Evolutionary conservation across 64 coral and sea anemone genomes (phyloP), one percentile per base, ranked within the genome.

Genomic region (Actinia tenebrosa): DNA sequence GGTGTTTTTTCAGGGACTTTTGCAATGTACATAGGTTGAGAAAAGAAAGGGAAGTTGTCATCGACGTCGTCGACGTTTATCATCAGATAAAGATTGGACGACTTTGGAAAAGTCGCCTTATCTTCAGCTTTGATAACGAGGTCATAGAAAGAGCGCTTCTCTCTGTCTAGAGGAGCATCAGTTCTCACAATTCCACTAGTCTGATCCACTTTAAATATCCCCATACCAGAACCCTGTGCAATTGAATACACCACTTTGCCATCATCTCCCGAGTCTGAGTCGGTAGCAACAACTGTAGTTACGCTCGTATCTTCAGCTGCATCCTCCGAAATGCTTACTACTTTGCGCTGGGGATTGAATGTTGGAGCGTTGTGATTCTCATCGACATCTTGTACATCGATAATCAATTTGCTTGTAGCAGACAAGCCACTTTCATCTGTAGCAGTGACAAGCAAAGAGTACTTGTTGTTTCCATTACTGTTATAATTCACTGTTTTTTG

Each of bases 301-400:
- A 96, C 68, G 75, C 55, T 64, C 1, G 16, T 10, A 16, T 89
- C 91, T 60, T 60, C 85, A 17, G 53, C 45, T 66, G 78, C 64
- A 52, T 90, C 69, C 72, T 96, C 94, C 60, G 5, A 44, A 11
- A 96, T 30, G 16, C 56, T 37, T 27, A 77, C 85, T 16, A 68
- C 45, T 44, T 79, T 86, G 56, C 93, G 94, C 20, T 82, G 82
- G 15, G 85, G 42, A 15, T 10, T 89, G 84, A 96, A 96, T 37
- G 23, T 27, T 13, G 94, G 94, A 11, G 88, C 77, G 43, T 93
- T 77, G 62, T 89, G 37, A 59, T 96, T 96, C 50, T 96, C 91
- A 82, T 96, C 94, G 13, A 96, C 94, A 59, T 96, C 88, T 79
- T 90, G 91, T 1, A 96, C 91, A 52, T 87, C 89, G 64, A 96